phyloP scores from a whole-genome alignment of 2,797 vertebrate genomes.

The Margarornis squamiger region DNA sequence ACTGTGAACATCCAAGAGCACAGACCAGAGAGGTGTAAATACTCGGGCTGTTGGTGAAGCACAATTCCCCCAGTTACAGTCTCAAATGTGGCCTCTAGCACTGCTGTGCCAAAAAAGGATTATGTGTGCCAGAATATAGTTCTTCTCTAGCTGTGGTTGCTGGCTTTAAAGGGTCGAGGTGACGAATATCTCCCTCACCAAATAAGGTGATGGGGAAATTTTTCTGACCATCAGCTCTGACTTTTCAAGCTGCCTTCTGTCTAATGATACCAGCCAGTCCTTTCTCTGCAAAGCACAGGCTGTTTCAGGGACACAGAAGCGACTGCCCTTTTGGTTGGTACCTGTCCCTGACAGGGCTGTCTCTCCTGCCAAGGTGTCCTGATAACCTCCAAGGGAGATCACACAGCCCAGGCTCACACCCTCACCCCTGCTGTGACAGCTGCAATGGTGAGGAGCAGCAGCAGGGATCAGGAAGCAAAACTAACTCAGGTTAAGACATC shows the following conservation, averaged over 20 bases:
- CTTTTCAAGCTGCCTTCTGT: neutral
- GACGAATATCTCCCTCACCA: neutral
- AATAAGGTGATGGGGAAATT: neutral
- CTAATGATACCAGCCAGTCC: neutral
- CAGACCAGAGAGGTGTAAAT: neutral
- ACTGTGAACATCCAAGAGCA: neutral
- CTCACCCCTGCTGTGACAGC: neutral
- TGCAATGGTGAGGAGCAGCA: fast-evolving
- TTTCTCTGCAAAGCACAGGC: neutral
- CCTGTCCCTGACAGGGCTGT: neutral
- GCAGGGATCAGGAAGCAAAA: neutral
- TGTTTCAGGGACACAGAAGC: neutral
- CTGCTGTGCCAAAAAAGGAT: neutral
- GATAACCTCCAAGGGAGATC: neutral
- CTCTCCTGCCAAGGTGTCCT: neutral
- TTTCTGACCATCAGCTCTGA: neutral
- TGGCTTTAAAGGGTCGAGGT: neutral
- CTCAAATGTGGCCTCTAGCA: neutral
- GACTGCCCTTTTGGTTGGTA: neutral
- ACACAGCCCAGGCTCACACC: neutral
- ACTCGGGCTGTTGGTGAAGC: neutral
- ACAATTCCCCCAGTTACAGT: neutral
- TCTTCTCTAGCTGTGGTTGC: neutral
- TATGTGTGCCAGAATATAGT: neutral
- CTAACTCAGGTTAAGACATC: fast-evolving